phyloP scores from a whole-genome alignment of 1,140 invertebrate species.

The Cyclargus thomasi region DNA sequence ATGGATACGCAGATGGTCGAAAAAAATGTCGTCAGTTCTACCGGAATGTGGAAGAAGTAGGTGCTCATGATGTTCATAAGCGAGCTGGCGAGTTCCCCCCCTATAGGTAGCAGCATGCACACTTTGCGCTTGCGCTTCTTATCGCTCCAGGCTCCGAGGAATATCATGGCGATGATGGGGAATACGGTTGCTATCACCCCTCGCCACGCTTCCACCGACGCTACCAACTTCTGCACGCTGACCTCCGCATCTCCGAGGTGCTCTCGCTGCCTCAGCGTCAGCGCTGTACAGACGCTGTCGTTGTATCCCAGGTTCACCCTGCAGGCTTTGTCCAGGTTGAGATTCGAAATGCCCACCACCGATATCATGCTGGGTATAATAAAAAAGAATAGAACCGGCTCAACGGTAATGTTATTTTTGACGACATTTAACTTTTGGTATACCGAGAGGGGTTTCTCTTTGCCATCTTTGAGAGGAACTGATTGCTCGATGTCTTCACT shows the following conservation, averaged over 20 bases:
- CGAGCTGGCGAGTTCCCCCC: conserved; percentile 86
- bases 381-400: conserved; percentile 56
- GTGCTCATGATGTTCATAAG: conserved; percentile 85
- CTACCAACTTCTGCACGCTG: conserved; percentile 77
- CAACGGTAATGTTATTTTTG: conserved; percentile 57
- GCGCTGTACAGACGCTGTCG: conserved; percentile 47
- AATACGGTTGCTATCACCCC: conserved; percentile 74
- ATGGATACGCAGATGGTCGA: conserved; percentile 83
- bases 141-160: conserved; percentile 81
- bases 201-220: conserved; percentile 74
- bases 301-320: conserved; percentile 52
- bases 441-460: neutral
- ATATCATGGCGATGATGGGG: conserved; percentile 74
- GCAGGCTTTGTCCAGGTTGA: conserved; percentile 67
- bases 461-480: neutral
- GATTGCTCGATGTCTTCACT: neutral
- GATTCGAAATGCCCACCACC: conserved; percentile 56
- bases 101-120: conserved; percentile 87
- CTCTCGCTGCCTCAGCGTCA: conserved; percentile 42
- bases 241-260: conserved; percentile 54
- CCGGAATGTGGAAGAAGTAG: conserved; percentile 84
- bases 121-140: conserved; percentile 84
- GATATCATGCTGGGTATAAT: conserved; percentile 59
- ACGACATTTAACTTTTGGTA: conserved; percentile 50
- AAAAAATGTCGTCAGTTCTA: conserved; percentile 83